Conservation (phyloP, 2,888 invertebrate species). For the Cosmorhoe ocellata region DNA sequence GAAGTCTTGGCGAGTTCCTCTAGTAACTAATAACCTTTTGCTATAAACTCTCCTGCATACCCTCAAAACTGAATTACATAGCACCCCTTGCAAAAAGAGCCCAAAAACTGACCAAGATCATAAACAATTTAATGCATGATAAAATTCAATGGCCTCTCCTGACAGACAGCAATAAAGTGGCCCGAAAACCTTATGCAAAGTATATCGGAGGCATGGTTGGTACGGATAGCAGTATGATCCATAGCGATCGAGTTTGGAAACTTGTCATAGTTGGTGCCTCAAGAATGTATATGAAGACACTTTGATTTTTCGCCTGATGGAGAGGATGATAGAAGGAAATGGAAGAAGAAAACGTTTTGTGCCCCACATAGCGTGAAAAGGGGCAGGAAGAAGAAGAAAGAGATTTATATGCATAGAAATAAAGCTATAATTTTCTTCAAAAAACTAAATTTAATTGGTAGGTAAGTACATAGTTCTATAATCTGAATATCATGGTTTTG, state of each 20-base stretch:
- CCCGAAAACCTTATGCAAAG: conserved; percentile 36
- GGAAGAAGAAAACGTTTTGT: no score
- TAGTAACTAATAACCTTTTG: conserved; percentile 14
- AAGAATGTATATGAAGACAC: no score
- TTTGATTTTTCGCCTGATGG: no score
- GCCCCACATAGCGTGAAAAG: no score
- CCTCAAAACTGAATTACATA: conserved; percentile 20
- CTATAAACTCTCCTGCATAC: conserved; percentile 14
- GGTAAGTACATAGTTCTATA: no score
- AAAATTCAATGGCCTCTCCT: conserved; percentile 35
- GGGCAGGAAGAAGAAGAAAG: no score
- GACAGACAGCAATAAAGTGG: conserved; percentile 36
- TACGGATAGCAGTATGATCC: conserved; percentile 9
- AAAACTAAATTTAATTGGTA: no score
- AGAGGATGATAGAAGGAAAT: no score
- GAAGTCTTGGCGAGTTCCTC: no score
- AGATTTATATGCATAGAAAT: no score
- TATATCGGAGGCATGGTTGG: conserved; percentile 26
- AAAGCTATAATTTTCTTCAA: no score
- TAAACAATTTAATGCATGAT: conserved; percentile 38
- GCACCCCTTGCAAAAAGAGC: conserved; percentile 11
- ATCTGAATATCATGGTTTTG: neutral
- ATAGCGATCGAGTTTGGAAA: conserved; percentile 3
- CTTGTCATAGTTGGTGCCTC: neutral
- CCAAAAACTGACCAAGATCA: conserved; percentile 30